Conservation (phyloP, 2,888 invertebrate species). For the Agrotis ipsilon region DNA sequence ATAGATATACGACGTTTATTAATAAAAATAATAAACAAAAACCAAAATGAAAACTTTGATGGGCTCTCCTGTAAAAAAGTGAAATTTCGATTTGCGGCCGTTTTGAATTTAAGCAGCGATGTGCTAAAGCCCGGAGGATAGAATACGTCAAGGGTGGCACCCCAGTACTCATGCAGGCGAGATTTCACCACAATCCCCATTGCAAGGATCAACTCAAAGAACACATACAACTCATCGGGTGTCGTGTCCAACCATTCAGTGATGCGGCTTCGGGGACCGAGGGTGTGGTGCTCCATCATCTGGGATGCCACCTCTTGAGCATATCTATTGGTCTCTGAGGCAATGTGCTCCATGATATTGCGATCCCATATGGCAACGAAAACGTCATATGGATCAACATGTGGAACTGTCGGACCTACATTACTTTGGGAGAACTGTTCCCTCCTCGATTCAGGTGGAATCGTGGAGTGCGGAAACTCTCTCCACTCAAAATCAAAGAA, state of each 20-base stretch:
- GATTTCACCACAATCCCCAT: not conserved
- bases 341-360: not conserved
- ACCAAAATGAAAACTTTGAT: too few species aligned
- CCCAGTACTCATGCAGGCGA: too few species aligned
- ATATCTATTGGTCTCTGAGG: not conserved
- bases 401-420: constrained; percentile 54
- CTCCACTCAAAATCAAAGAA: constrained; percentile 41
- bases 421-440: constrained; percentile 48
- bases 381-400: constrained; percentile 50
- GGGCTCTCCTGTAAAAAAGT: too few species aligned
- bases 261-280: constrained; percentile 17
- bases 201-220: not conserved
- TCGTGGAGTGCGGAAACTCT: constrained; percentile 33
- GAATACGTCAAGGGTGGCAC: too few species aligned
- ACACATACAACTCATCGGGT: not conserved
- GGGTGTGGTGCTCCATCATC: too few species aligned
- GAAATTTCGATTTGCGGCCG: too few species aligned
- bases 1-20: too few species aligned
- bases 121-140: too few species aligned
- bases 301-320: too few species aligned
- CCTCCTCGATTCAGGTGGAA: constrained; percentile 39
- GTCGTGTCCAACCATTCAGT: not conserved
- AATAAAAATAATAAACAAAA: too few species aligned
- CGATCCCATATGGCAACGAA: constrained; percentile 64
- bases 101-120: too few species aligned